phyloP scores from a whole-genome alignment of 2,888 invertebrate species.

The Hirtodrosophila histrioides region DNA sequence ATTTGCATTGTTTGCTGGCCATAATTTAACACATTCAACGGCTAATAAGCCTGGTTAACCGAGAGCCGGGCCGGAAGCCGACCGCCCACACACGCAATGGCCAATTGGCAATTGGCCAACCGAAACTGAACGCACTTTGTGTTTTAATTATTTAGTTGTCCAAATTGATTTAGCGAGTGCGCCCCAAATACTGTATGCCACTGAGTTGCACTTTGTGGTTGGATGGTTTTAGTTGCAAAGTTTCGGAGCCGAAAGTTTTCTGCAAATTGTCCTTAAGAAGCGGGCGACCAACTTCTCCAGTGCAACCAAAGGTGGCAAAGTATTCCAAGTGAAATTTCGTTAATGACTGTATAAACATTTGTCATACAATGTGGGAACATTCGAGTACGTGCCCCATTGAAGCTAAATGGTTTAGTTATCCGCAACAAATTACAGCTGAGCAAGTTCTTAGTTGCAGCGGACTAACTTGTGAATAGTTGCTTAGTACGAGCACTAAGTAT shows the following conservation, averaged over 20 bases:
- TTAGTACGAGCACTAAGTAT: no score
- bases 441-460: not conserved
- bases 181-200: no score
- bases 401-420: slow-evolving; percentile 2
- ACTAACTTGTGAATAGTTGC: no score
- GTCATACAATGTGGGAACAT: slow-evolving; percentile 16
- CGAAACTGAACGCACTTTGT: slow-evolving; percentile 23
- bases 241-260: slow-evolving; percentile 45
- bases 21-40: slow-evolving; percentile 39
- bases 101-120: slow-evolving; percentile 29
- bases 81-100: slow-evolving; percentile 9
- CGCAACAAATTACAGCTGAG: not conserved
- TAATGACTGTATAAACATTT: slow-evolving; percentile 64
- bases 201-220: slow-evolving; percentile 43
- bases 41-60: slow-evolving; percentile 44
- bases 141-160: slow-evolving; percentile 50
- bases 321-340: slow-evolving; percentile 38
- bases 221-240: slow-evolving; percentile 27
- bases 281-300: slow-evolving; percentile 11
- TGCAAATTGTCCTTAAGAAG: slow-evolving; percentile 36
- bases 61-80: slow-evolving; percentile 6
- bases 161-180: slow-evolving; percentile 48
- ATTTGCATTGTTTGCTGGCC: slow-evolving; percentile 34
- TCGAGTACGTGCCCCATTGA: slow-evolving; percentile 29
- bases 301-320: slow-evolving; percentile 39